Base-by-base conservation (phyloP, 2,888 invertebrate species). In the Ormyrus labotus region DNA sequence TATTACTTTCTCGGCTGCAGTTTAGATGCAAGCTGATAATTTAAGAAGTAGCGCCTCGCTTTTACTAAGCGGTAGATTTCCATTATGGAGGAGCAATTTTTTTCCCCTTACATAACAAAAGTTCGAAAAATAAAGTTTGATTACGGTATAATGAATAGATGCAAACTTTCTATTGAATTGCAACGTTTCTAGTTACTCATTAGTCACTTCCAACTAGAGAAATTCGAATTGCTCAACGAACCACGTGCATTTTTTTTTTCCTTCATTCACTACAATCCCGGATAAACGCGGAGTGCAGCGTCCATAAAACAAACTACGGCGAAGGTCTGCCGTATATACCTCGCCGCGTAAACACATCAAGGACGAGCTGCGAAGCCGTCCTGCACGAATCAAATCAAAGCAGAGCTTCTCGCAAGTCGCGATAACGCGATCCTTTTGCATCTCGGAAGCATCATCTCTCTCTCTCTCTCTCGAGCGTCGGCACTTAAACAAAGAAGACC, bases 161-260 rank as follows among this genome's bases (percentile, higher is more conserved):
- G 63, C 70, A 57, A 76, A 77, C 77, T 77, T 77, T 77, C 77
- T 70, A 77, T 77, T 64, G 77, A 77, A 77, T 77, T 77, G 55
- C 70, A 11, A 61, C 53, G 61, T 13, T 48, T 19, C 13, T 61
- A 61, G 67, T 45, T 60, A 34, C 13, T 60, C 48, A 60, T 67
- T 67, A 67, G 67, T 75, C 67, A 45, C 75, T n/a, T 51, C 51
- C 60, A 53, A 60, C 67, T 34, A 48, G 67, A 58, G 0, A 34
- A 34, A 34, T 34, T 34, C 34, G 34, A 34, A 34, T 34, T 34
- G 34, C 34, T 34, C 34, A 34, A 34, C 34, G 34, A 34, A 34
- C 34, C 34, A 4, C 34, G 34, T 34, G 34, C 34, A 34, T 34
- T 34, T 34, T 34, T 34, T 34, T 34, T 34, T 34, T 34, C 34